These are phyloP conservation scores for Chunga burmeisteri DNA, from an alignment of 2,113 vertebrate species.

Conservation along the genomic window DNA sequence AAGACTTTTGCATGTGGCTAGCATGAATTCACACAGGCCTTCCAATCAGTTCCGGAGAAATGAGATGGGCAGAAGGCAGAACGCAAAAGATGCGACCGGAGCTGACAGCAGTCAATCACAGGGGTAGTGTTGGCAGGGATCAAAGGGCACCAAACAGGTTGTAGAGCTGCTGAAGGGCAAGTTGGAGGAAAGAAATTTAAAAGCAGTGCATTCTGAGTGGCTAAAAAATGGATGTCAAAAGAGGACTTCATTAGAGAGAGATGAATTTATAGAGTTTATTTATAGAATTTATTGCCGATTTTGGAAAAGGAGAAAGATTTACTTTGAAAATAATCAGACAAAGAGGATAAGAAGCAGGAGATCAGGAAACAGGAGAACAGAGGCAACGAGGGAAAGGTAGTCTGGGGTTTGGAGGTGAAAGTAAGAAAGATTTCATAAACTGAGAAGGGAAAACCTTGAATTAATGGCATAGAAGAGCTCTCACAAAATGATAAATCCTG, in stretches of 20 bases:
- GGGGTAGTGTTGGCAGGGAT: not conserved
- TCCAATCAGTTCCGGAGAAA: not conserved
- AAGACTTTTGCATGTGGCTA: not conserved
- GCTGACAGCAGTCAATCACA: not conserved
- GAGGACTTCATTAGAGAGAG: not conserved
- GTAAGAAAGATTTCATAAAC: not conserved
- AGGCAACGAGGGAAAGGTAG: not conserved
- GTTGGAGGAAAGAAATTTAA: not conserved
- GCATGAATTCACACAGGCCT: not conserved
- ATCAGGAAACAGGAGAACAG: not conserved
- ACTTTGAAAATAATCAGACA: not conserved
- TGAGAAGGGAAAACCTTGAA: not conserved
- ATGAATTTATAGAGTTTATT: not conserved
- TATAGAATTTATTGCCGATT: too few relatives aligned
- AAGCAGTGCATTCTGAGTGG: not conserved
- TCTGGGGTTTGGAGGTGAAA: not conserved
- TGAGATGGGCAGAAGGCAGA: not conserved
- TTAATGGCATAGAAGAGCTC: not conserved
- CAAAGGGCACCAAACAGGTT: not conserved
- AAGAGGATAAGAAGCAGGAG: not conserved
- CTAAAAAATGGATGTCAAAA: not conserved
- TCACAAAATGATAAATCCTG: not conserved
- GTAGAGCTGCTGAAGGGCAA: not conserved
- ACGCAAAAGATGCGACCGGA: fast-evolving
- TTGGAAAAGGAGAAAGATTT: not conserved